Percentiles rank a stretch among this genome's conserved stretches.
phyloP scores from a whole-genome alignment of 1,140 invertebrate species.

The Brachionus manjavacas region DNA sequence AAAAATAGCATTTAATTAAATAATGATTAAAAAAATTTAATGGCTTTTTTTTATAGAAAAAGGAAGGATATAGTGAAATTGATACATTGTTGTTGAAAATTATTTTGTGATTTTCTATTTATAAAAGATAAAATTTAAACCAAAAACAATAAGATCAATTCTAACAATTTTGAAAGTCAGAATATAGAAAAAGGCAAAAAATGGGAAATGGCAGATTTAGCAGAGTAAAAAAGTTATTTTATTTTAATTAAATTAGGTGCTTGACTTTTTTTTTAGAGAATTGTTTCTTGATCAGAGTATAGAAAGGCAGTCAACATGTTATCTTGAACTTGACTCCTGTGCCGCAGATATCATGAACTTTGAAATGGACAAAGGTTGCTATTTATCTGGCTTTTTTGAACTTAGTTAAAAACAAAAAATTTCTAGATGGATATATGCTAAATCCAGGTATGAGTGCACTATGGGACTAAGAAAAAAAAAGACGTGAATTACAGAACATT shows the following conservation, averaged over 20 bases:
- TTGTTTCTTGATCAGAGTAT: conserved; percentile 47
- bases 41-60: no score
- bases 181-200: neutral
- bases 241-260: no score
- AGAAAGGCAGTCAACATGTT: conserved; percentile 57
- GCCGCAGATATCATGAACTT: conserved; percentile 69
- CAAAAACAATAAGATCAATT: neutral
- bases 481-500: conserved; percentile 57
- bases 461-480: conserved; percentile 82
- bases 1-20: no score
- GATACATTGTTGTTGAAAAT: conserved; percentile 84
- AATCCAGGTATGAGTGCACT: conserved; percentile 86
- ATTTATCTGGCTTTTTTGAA: no score
- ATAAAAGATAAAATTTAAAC: conserved; percentile 58
- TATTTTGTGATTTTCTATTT: conserved; percentile 67
- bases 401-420: no score
- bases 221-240: no score
- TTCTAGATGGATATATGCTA: conserved; percentile 43
- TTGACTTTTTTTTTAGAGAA: conserved; percentile 47
- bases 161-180: neutral
- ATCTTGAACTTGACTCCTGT: conserved; percentile 68
- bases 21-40: no score
- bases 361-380: neutral
- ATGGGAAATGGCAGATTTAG: neutral
- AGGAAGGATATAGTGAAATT: conserved; percentile 78